Evolutionary conservation across 2,113 vertebrate species (phyloP), one percentile per base, ranked within the genome.

Genomic region (Varanus komodoensis): DNA sequence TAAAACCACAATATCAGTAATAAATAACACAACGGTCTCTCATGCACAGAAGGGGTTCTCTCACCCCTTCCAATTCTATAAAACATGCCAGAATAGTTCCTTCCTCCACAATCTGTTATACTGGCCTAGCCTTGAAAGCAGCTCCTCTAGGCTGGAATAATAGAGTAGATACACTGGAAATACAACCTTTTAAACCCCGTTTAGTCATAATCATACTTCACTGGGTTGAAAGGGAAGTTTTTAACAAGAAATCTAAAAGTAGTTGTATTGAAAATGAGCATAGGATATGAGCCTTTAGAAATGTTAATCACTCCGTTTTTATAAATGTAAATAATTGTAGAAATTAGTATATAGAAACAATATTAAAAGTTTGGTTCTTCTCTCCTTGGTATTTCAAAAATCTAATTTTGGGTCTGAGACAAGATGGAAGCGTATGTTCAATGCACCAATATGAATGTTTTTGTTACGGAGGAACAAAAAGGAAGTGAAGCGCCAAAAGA

Each of bases 311-410:
- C 84, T 90, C 29, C 88, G 23, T 89, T 29, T 89, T 81, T 89
- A 86, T 87, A 82, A 2, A 0, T 82, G 87, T 80, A 64, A 95
- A 94, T 90, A 88, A 90, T 91, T 94, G 82, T 92, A 17, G 93
- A 90, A 57, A 89, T 69, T 74, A 93, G 5, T 86, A 84, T 90
- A 91, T 57, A 88, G 92, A 90, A 96, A 78, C 52, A 38, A 27
- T 61, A 75, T 57, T 71, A 8, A 68, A 75, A 12, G 52, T 71
- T 94, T 85, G 93, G 94, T 93, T 90, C 54, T 75, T 83, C 80
- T 27, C 0, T 93, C 83, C 81, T 79, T 94, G 89, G 89, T 82
- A 91, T 94, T 94, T 94, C 89, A 75, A 93, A 93, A 86, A 91
- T 90, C 73, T 95, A 87, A 84, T 11, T 84, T 80, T 87, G 94